phyloP scores from a whole-genome alignment of 2,113 vertebrate species.

The Coturnix japonica region DNA sequence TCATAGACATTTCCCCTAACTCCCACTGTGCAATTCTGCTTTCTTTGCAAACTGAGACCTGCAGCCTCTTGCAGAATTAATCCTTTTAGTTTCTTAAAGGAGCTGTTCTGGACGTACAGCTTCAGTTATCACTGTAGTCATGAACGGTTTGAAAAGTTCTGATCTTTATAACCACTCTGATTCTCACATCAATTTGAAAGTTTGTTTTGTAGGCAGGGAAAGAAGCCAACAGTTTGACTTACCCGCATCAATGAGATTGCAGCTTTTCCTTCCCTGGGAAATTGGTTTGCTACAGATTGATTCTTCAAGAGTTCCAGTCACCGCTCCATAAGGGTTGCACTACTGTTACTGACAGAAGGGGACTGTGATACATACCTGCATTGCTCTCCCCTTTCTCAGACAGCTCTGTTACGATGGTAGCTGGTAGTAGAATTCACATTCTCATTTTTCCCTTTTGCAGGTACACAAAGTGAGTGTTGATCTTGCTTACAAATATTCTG shows the following conservation, averaged over 20 bases:
- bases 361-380: fast-evolving
- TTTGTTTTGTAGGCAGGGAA: not conserved
- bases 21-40: not conserved
- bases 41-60: not conserved
- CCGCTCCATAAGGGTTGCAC: not conserved
- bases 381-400: fast-evolving
- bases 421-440: not conserved
- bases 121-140: not conserved
- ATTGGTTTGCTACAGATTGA: not conserved
- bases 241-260: fast-evolving
- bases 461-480: not conserved
- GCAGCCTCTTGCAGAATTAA: not conserved
- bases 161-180: not conserved
- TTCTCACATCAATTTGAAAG: not conserved
- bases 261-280: not conserved
- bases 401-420: not conserved
- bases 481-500: not conserved
- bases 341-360: not conserved
- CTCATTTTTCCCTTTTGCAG: not conserved
- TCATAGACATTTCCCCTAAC: not conserved
- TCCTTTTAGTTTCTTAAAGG: not conserved
- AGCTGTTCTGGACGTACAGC: not conserved
- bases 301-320: not conserved
- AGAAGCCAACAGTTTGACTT: not conserved
- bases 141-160: not conserved